These are phyloP conservation scores for Serranus cabrilla DNA, from an alignment of 2,797 vertebrate species.

Conservation along the genomic window DNA sequence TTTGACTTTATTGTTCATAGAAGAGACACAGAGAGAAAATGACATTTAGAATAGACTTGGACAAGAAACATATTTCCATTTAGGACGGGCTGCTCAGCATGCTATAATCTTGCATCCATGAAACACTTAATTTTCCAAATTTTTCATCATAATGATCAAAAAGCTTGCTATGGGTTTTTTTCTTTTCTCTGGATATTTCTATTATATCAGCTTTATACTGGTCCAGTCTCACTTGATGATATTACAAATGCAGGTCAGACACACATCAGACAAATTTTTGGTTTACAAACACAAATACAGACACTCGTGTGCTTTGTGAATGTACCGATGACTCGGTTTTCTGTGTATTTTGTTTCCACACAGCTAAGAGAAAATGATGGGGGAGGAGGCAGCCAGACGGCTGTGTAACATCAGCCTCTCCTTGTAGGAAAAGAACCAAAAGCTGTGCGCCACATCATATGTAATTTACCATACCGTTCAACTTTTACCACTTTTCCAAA, in stretches of 20 bases:
- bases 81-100: background rate
- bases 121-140: background rate
- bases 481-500: slow-evolving; percentile 19
- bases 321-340: background rate
- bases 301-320: background rate
- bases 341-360: background rate
- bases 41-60: too few relatives aligned
- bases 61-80: background rate
- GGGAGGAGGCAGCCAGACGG: slow-evolving; percentile 11
- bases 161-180: background rate
- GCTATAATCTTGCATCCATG: background rate
- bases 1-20: too few relatives aligned
- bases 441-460: slow-evolving; percentile 4
- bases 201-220: background rate
- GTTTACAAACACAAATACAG: background rate
- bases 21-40: too few relatives aligned
- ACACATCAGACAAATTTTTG: background rate
- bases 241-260: background rate
- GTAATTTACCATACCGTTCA: slow-evolving; percentile 32
- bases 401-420: slow-evolving; percentile 2
- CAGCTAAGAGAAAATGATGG: slow-evolving; percentile 3
- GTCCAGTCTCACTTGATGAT: background rate
- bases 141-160: background rate
- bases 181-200: background rate
- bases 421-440: slow-evolving; percentile 3